Percentiles rank a stretch among this genome's conserved stretches.
Conservation (phyloP, 1,140 invertebrate species). For the Fopius arisanus region DNA sequence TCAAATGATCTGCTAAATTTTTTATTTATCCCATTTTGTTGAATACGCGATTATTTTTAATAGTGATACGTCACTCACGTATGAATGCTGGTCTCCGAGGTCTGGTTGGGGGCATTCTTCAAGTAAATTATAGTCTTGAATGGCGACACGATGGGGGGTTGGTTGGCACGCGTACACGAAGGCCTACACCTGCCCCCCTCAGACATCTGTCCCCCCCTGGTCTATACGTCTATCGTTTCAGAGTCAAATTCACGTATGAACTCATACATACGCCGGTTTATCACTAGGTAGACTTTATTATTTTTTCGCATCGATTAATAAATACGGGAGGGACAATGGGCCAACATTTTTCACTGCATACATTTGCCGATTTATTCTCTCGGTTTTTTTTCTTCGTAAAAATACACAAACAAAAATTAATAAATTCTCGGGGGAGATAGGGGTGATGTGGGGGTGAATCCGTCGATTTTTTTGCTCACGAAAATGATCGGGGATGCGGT, state of each 20-base stretch:
- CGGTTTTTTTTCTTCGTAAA: too few relatives aligned
- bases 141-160: conserved; percentile 62
- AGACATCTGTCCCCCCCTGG: conserved; percentile 59
- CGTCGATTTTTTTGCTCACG: background rate
- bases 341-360: background rate
- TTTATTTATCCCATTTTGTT: background rate
- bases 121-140: conserved; percentile 68
- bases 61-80: background rate
- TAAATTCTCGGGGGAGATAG: too few relatives aligned
- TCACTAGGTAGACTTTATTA: background rate
- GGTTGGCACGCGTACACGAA: conserved; percentile 61
- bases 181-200: conserved; percentile 60
- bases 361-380: background rate
- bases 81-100: conserved; percentile 44
- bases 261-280: background rate
- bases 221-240: conserved; percentile 35
- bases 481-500: background rate
- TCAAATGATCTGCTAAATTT: background rate
- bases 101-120: conserved; percentile 57
- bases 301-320: background rate
- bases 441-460: too few relatives aligned
- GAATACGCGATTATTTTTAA: background rate
- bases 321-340: background rate
- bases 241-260: conserved; percentile 52
- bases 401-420: too few relatives aligned